Conservation (phyloP, 2,888 invertebrate species). For the Melanophora roralis region DNA sequence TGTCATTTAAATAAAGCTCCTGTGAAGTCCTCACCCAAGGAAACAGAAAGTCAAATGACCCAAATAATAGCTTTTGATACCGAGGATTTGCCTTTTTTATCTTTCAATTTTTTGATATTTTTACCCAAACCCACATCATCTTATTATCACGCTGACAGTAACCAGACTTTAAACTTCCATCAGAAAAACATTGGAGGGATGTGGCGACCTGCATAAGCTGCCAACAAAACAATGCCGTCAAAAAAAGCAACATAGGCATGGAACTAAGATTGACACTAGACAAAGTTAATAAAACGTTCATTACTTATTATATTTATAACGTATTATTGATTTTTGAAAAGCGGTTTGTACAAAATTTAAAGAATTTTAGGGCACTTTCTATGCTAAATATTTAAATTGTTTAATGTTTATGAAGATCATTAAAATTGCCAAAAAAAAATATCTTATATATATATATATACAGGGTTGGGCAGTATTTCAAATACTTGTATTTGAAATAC, state of each 20-base stretch:
- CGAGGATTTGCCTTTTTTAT: slow-evolving; percentile 32
- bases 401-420: no score
- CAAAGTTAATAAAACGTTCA: no score
- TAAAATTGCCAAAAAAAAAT: no score
- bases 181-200: slow-evolving; percentile 56
- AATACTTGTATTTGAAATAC: no score
- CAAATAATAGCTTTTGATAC: slow-evolving; percentile 32
- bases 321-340: no score
- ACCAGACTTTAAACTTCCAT: slow-evolving; percentile 46
- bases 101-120: slow-evolving; percentile 19
- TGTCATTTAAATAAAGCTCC: slow-evolving; percentile 47
- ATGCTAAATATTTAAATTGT: no score
- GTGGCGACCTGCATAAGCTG: slow-evolving; percentile 44
- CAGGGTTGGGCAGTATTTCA: no score
- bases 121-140: slow-evolving; percentile 26
- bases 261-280: neutral
- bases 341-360: no score
- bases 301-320: no score
- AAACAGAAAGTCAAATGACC: slow-evolving; percentile 20
- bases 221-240: slow-evolving; percentile 5
- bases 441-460: no score
- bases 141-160: slow-evolving; percentile 10
- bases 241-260: neutral
- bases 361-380: no score
- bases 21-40: slow-evolving; percentile 9